Evolutionary conservation across 2,113 vertebrate species (phyloP).

Genomic region (Onychostoma macrolepis): DNA sequence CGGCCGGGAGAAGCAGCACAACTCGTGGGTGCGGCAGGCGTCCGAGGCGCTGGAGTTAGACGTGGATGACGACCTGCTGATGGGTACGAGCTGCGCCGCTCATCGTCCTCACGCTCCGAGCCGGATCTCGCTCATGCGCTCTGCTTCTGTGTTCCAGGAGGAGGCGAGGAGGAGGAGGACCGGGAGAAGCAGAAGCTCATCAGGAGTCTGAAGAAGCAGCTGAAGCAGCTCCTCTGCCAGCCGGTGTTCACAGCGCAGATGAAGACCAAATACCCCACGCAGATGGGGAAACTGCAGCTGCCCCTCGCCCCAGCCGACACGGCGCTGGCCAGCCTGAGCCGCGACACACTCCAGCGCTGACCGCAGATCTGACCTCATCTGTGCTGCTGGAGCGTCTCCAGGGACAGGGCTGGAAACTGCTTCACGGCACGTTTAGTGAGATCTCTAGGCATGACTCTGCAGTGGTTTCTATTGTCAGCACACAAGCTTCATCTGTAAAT

Average conservation of each 20-base stretch:
- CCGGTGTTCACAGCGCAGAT: slow-evolving; percentile 83
- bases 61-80: slow-evolving; percentile 82
- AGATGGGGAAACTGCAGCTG: slow-evolving; percentile 83
- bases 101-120: too few species aligned
- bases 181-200: slow-evolving; percentile 83
- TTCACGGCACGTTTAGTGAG: too few species aligned
- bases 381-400: too few species aligned
- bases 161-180: slow-evolving; percentile 77
- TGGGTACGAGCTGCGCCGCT: slow-evolving; percentile 62
- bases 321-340: slow-evolving; percentile 70
- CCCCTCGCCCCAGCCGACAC: slow-evolving; percentile 68
- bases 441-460: too few species aligned
- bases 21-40: slow-evolving; percentile 92
- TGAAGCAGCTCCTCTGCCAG: slow-evolving; percentile 85
- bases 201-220: slow-evolving; percentile 88
- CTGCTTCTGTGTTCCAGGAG: slow-evolving; percentile 60
- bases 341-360: too few species aligned
- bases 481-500: background rate
- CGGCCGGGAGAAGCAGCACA: slow-evolving; percentile 87
- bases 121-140: background rate
- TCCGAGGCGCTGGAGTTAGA: slow-evolving; percentile 92
- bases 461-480: background rate
- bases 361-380: too few species aligned
- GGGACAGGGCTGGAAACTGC: too few species aligned
- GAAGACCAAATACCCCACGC: slow-evolving; percentile 93